Percentiles rank a stretch among this genome's conserved stretches.
Conservation (phyloP, 1,140 invertebrate species). For the Argopecten irradians region DNA sequence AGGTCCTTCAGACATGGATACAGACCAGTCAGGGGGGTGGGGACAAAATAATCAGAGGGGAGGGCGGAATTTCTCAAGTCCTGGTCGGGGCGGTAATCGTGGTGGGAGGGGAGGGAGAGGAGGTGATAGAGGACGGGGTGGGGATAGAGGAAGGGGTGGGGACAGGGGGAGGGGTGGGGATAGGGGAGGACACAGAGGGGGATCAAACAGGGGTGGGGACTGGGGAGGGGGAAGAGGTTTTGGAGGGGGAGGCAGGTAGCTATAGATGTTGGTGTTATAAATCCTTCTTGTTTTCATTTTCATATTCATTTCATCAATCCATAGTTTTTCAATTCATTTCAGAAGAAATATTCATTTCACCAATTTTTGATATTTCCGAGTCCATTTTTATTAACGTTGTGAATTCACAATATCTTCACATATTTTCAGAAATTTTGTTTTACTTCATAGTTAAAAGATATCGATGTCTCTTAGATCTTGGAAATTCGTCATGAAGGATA, state of each 20-base stretch:
- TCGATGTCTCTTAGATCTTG: background rate
- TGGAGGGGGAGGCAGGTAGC: slow-evolving; percentile 42
- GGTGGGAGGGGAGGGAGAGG: slow-evolving; percentile 53
- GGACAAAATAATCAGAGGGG: slow-evolving; percentile 36
- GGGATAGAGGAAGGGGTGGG: slow-evolving; percentile 38
- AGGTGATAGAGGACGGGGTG: slow-evolving; percentile 34
- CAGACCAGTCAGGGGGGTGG: slow-evolving; percentile 24
- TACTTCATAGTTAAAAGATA: background rate
- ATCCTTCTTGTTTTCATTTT: too few relatives aligned
- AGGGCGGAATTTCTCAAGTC: slow-evolving; percentile 41
- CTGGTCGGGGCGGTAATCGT: slow-evolving; percentile 37
- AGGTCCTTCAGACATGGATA: background rate
- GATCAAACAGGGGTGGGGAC: slow-evolving; percentile 40
- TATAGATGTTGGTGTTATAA: background rate
- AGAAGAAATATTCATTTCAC: background rate
- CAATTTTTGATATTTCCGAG: background rate
- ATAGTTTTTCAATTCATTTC: background rate
- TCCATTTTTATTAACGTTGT: too few relatives aligned
- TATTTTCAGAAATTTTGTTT: background rate
- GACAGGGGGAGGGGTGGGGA: slow-evolving; percentile 46
- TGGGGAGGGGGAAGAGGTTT: slow-evolving; percentile 49
- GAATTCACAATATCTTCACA: background rate
- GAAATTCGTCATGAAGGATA: background rate
- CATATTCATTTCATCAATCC: background rate
- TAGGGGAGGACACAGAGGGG: slow-evolving; percentile 45